Evolutionary conservation across 2,888 invertebrate species (phyloP).

Genomic region (Alloplasta piceator): DNA sequence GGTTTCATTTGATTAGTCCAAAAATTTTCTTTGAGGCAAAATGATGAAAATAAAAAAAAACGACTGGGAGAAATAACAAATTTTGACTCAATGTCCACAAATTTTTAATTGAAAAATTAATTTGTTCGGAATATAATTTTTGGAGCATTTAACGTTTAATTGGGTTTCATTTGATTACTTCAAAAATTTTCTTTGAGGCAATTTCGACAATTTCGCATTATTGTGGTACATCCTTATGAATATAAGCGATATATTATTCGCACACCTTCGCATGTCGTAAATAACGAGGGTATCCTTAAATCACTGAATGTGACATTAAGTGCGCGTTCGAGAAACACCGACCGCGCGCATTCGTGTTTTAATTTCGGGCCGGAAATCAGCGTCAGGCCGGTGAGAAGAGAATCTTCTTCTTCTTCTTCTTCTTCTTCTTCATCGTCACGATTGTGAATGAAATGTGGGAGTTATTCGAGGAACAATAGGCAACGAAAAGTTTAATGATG

Average conservation of each 20-base stretch:
- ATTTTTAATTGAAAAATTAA: too few relatives aligned
- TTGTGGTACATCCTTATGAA: not conserved
- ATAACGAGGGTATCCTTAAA: conserved; percentile 57
- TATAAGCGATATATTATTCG: conserved; percentile 46
- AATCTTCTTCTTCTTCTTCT: not conserved
- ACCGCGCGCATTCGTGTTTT: conserved; percentile 26
- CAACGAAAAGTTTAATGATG: too few relatives aligned
- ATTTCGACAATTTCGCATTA: not conserved
- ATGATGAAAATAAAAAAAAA: too few relatives aligned
- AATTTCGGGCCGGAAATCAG: conserved; percentile 45
- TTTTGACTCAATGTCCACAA: too few relatives aligned
- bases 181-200: not conserved
- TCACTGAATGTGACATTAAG: conserved; percentile 52
- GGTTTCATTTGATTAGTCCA: too few relatives aligned
- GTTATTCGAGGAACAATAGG: too few relatives aligned
- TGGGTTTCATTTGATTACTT: too few relatives aligned
- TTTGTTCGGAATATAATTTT: too few relatives aligned
- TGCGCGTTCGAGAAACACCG: conserved; percentile 16
- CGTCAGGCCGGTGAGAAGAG: conserved; percentile 13
- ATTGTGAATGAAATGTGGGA: too few relatives aligned
- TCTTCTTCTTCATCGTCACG: not conserved
- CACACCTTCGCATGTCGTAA: conserved; percentile 51
- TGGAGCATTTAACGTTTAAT: too few relatives aligned
- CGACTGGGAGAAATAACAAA: too few relatives aligned
- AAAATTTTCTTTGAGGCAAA: too few relatives aligned